These are phyloP conservation scores for Pituophis catenifer DNA, from an alignment of 2,113 vertebrate genomes.

Conservation along the genomic window DNA sequence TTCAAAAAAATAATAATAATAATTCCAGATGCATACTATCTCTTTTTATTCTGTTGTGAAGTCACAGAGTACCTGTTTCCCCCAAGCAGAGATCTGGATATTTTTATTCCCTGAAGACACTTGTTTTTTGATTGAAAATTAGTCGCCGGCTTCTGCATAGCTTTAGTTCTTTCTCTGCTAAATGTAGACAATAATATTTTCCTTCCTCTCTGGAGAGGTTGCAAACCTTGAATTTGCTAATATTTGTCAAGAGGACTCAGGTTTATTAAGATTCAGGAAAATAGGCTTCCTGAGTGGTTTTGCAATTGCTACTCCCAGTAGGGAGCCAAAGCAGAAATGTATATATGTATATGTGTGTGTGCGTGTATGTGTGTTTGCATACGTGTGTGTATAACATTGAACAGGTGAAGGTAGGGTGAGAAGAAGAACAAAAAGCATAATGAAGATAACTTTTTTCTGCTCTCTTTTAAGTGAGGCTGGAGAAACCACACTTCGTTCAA, in stretches of 20 bases:
- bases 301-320: constrained; percentile 8
- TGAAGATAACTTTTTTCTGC: background rate
- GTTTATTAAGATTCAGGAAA: constrained; percentile 29
- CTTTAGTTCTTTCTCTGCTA: constrained; percentile 5
- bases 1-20: too few species aligned
- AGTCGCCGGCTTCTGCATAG: background rate
- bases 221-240: constrained; percentile 26
- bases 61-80: background rate
- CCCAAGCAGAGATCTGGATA: too few species aligned
- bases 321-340: background rate
- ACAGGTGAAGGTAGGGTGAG: background rate
- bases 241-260: constrained; percentile 23
- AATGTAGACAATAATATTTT: constrained; percentile 26
- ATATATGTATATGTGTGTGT: background rate
- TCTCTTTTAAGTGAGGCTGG: background rate
- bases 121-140: background rate
- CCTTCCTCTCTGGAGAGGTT: constrained; percentile 1
- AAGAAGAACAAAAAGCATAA: background rate
- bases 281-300: constrained; percentile 2
- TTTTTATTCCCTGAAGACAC: background rate
- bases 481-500: background rate
- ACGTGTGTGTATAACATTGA: background rate
- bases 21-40: background rate
- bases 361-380: background rate
- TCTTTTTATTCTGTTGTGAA: background rate